phyloP scores from a whole-genome alignment of 2,888 invertebrate genomes.

The Tenthredo notha region DNA sequence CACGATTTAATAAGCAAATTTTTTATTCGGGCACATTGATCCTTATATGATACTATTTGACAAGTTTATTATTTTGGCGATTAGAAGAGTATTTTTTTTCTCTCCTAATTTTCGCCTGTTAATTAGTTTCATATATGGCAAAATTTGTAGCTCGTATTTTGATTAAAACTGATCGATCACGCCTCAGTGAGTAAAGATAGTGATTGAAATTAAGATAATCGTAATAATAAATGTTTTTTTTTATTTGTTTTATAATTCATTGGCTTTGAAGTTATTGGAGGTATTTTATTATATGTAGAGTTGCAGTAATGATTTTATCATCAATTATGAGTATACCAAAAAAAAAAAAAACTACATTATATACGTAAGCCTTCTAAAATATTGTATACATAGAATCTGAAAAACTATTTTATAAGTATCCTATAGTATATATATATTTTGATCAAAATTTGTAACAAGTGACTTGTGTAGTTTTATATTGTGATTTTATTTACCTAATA shows the following conservation, averaged over 20 bases:
- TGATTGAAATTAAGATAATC: neutral
- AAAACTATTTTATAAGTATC: neutral
- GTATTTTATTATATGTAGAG: constrained; percentile 3
- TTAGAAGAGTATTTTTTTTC: neutral
- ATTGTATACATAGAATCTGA: neutral
- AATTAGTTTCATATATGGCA: neutral
- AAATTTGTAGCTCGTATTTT: neutral
- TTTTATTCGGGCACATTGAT: neutral
- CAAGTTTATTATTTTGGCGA: neutral
- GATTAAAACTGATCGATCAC: too few species aligned
- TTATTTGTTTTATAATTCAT: constrained; percentile 21
- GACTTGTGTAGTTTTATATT: neutral
- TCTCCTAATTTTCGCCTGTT: neutral
- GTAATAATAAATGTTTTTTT: neutral
- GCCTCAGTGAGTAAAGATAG: neutral
- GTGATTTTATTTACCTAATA: neutral
- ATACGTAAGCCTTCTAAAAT: neutral
- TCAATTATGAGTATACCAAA: neutral
- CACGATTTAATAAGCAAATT: neutral
- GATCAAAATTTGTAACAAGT: constrained; percentile 15
- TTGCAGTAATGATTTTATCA: constrained; percentile 6
- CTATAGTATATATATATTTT: neutral
- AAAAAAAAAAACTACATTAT: neutral
- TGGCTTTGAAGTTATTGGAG: constrained; percentile 4
- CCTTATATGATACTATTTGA: neutral